Percentiles rank a stretch among this genome's conserved stretches.
phyloP scores from a whole-genome alignment of 2,888 invertebrate species.

The Harpalus rufipes region DNA sequence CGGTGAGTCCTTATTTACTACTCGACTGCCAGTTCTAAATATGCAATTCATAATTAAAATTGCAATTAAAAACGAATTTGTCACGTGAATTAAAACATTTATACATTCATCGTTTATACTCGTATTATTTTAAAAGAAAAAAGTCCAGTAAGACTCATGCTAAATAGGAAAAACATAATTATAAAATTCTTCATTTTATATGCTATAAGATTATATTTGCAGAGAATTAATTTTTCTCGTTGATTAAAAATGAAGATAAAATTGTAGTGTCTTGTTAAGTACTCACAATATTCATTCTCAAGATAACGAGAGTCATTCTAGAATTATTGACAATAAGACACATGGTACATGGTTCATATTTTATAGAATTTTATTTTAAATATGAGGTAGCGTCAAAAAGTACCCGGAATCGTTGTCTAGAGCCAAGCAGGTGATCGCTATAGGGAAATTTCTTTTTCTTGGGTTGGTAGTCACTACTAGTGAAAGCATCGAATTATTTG shows the following conservation, averaged over 20 bases:
- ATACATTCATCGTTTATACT: constrained; percentile 13
- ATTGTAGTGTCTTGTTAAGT: not conserved
- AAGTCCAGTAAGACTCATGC: not conserved
- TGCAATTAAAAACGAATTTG: constrained; percentile 63
- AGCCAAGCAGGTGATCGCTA: too few species aligned
- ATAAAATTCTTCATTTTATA: constrained; percentile 27
- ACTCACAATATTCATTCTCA: not conserved
- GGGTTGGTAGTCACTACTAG: too few species aligned
- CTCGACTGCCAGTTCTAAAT: constrained; percentile 18
- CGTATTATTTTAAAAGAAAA: constrained; percentile 4
- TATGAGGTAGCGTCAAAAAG: too few species aligned
- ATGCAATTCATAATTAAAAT: constrained; percentile 31
- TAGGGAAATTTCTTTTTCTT: too few species aligned
- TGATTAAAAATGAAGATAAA: constrained; percentile 34
- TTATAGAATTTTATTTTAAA: too few species aligned
- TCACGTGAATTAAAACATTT: constrained; percentile 51
- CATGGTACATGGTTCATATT: too few species aligned
- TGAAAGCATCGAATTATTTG: too few species aligned
- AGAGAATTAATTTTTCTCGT: constrained; percentile 16
- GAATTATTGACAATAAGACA: too few species aligned
- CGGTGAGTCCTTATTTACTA: constrained; percentile 23
- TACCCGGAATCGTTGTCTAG: too few species aligned
- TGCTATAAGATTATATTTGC: constrained; percentile 17
- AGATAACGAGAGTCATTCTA: too few species aligned
- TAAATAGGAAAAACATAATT: constrained; percentile 35